These are phyloP conservation scores for Mystacides longicornis DNA, from an alignment of 2,888 invertebrate species.

Conservation along the genomic window DNA sequence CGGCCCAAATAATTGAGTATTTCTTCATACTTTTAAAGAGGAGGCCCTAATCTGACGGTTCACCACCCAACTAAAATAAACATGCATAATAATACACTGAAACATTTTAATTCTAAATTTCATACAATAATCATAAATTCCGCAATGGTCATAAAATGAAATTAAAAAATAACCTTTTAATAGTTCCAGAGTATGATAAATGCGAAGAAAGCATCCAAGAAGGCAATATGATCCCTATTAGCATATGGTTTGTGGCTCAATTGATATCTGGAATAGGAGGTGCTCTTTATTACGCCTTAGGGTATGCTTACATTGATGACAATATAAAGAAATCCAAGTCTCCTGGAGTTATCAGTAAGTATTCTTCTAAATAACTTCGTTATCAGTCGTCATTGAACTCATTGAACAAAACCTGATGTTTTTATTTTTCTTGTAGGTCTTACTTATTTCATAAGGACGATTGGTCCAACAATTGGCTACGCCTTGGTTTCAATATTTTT, in stretches of 20 bases:
- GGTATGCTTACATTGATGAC: slow-evolving; percentile 68
- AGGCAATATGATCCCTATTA: slow-evolving; percentile 54
- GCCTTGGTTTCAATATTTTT: slow-evolving; percentile 57
- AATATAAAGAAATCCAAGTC: slow-evolving; percentile 66
- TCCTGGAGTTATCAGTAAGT: slow-evolving; percentile 43
- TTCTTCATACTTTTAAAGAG: no score
- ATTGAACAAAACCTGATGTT: no score
- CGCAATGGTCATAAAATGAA: no score
- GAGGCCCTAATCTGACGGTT: no score
- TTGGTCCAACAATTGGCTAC: slow-evolving; percentile 64
- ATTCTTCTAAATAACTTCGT: not conserved
- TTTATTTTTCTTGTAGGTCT: slow-evolving; percentile 50
- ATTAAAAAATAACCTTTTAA: no score
- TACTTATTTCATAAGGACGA: slow-evolving; percentile 58
- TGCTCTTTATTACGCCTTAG: slow-evolving; percentile 59
- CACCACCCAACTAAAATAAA: no score
- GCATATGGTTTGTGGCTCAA: slow-evolving; percentile 58
- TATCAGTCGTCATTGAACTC: not conserved
- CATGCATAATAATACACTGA: no score
- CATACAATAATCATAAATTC: no score
- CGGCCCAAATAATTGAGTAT: no score
- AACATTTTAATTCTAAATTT: no score
- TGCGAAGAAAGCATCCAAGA: slow-evolving; percentile 44
- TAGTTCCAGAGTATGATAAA: slow-evolving; percentile 10
- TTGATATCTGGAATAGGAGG: slow-evolving; percentile 64